phyloP scores from a whole-genome alignment of 2,888 invertebrate species.

The Drosophila borealis region DNA sequence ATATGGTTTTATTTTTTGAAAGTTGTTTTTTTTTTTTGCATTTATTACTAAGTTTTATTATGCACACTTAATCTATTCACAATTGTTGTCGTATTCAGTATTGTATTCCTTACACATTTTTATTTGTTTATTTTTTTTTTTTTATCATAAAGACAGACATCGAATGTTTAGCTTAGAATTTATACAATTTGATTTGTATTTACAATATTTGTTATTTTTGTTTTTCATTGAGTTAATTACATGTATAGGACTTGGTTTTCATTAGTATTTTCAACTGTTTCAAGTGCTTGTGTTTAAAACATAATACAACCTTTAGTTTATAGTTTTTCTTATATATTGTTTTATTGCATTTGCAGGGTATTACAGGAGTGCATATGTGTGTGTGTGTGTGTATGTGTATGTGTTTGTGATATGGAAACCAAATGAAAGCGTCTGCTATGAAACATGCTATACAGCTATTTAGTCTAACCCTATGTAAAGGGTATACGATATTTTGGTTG shows the following conservation, averaged over 20 bases:
- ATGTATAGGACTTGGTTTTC: slow-evolving; percentile 59
- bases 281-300: slow-evolving; percentile 62
- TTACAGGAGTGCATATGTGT: slow-evolving; percentile 2
- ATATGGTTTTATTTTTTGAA: slow-evolving; percentile 31
- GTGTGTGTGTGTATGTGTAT: slow-evolving; percentile 3
- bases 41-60: slow-evolving; percentile 72
- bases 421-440: slow-evolving; percentile 40
- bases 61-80: slow-evolving; percentile 79
- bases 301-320: slow-evolving; percentile 74
- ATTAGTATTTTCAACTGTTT: slow-evolving; percentile 30
- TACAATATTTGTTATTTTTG: slow-evolving; percentile 50
- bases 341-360: slow-evolving; percentile 26
- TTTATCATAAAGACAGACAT: slow-evolving; percentile 53
- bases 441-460: slow-evolving; percentile 42
- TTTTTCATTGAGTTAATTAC: slow-evolving; percentile 53
- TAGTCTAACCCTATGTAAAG: slow-evolving; percentile 29
- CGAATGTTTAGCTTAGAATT: slow-evolving; percentile 56
- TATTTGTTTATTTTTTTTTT: slow-evolving; percentile 12
- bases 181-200: slow-evolving; percentile 57
- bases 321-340: slow-evolving; percentile 26
- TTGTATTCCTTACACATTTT: slow-evolving; percentile 47
- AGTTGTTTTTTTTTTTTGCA: slow-evolving; percentile 25
- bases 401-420: slow-evolving; percentile 37
- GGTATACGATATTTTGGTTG: slow-evolving; percentile 29
- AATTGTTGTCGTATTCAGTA: slow-evolving; percentile 63